Evolutionary conservation across 2,888 invertebrate species (phyloP), one percentile per base, ranked within the genome.

Genomic region (Eilema caniola): DNA sequence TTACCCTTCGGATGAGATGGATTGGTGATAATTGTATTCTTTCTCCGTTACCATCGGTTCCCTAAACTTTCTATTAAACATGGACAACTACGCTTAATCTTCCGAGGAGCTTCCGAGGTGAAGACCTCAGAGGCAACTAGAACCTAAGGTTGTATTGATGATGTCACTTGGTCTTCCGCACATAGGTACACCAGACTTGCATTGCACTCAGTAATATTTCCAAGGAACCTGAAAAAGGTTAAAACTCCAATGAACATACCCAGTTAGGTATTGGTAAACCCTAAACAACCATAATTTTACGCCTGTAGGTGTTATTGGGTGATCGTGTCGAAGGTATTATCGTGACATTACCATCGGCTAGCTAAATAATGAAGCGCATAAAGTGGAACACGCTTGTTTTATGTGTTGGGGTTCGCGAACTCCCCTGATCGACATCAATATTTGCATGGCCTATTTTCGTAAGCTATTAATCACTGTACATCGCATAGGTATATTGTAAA

Each of bases 371-470:
- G 62, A 71, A 70, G 12, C 60, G 31, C 53, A 25, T 59, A 67
- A 53, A 53, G n/a, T 53, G 10, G 53, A 53, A 53, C 53, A 53
- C 53, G 53, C 53, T n/a, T 53, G 53, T 62, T 62, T 67, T 63
- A 67, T 71, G 56, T 25, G 62, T 24, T 71, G 53, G 66, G 62
- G 62, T 57, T 59, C 61, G 66, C 61, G 66, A 62, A 47, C 47
- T 47, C 41, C 62, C 70, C 70, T 33, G n/a, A 25, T 33, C 66
- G 57, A 62, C 62, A 59, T 66, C 62, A 70, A 69, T 69, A 65
- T 69, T 69, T 65, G 62, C 70, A 59, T 66, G 70, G 3, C 70
- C 70, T 62, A 66, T 41, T 70, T 70, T 57, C 12, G 62, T 41
- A 24, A 41, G 47, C 37, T 62, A 41, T 62, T 7, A 47, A 41